Base-by-base conservation (phyloP, 2,888 invertebrate species). In the Anticlea derivata region DNA sequence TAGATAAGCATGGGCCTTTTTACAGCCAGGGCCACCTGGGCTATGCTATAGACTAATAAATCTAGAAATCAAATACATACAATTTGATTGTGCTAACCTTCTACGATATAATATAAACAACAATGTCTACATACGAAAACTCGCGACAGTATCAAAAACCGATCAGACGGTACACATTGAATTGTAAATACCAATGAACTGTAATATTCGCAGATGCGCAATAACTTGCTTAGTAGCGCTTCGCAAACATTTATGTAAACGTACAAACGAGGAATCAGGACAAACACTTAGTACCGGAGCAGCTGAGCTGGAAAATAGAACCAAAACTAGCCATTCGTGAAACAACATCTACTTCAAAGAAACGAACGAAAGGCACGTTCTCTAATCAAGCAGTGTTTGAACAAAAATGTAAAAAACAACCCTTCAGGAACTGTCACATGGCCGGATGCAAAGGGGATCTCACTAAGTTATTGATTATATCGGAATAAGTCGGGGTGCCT, bases 381-480 rank as follows among this genome's bases (percentile, higher is more conserved):
- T 88, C 88, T 89, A 90, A 90, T 90, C 89, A 90, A 81, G 69
- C 77, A 63, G 70, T 88, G 83, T 90, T 89, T 89, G 89, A 84
- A 86, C 83, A 86, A 82, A 86, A 84, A 76, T 82, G 75, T 77
- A 75, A 77, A 82, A 83, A 79, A 79, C 59, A 63, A 64, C 63
- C 59, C 61, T 61, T 61, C 84, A 86, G 79, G 77, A 86, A 86
- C 87, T 90, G 90, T 89, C 90, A 88, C 88, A 81, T 78, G 83
- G 78, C 75, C 83, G 86, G 86, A 90, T 89, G 90, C 89, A 89
- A 90, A 90, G 89, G 89, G 90, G 89, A 90, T 90, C 87, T 86
- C 80, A 83, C 87, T 89, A 88, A 89, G 90, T 91, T 91, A 91
- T 91, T 90, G 91, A 91, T 91, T 91, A 91, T 91, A 91, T 91